phyloP scores from a whole-genome alignment of 2,888 invertebrate genomes.

The Anarsia innoxiella region DNA sequence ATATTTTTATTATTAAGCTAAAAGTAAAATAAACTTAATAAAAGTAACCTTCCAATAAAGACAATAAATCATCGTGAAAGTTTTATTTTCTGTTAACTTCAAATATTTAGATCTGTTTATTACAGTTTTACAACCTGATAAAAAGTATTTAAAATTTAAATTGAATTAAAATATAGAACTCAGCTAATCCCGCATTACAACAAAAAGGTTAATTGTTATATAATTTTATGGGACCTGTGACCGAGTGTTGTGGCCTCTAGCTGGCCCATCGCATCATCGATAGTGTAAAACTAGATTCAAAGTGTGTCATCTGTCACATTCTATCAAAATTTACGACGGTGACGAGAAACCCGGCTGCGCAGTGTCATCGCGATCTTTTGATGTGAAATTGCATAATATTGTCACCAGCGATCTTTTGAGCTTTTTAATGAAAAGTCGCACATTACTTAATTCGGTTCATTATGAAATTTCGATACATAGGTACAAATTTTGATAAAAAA shows the following conservation, averaged over 20 bases:
- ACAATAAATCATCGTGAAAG: not conserved
- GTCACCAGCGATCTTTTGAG: not conserved
- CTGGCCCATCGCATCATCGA: not conserved
- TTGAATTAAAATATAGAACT: not conserved
- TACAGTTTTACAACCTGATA: not conserved
- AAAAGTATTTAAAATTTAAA: not conserved
- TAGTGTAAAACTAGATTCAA: not conserved
- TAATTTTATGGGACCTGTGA: slow-evolving; percentile 8
- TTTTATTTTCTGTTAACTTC: too few relatives aligned
- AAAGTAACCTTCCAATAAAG: not conserved
- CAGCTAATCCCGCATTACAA: not conserved
- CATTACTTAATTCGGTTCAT: slow-evolving; percentile 1
- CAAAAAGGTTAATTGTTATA: slow-evolving; percentile 4
- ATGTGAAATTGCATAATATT: not conserved
- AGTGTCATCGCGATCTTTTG: not conserved
- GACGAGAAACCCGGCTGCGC: slow-evolving; percentile 3
- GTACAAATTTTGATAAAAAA: too few relatives aligned
- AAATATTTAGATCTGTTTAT: too few relatives aligned
- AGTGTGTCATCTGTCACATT: slow-evolving; percentile 6
- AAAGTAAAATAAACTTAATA: not conserved
- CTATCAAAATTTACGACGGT: slow-evolving; percentile 1
- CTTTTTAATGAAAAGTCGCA: not conserved
- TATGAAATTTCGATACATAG: too few relatives aligned
- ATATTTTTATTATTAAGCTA: too few relatives aligned
- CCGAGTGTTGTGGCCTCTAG: too few relatives aligned